Evolutionary conservation across 2,888 invertebrate genomes (phyloP), one percentile per base, ranked within the genome.

Genomic region (Punctoribates punctum): DNA sequence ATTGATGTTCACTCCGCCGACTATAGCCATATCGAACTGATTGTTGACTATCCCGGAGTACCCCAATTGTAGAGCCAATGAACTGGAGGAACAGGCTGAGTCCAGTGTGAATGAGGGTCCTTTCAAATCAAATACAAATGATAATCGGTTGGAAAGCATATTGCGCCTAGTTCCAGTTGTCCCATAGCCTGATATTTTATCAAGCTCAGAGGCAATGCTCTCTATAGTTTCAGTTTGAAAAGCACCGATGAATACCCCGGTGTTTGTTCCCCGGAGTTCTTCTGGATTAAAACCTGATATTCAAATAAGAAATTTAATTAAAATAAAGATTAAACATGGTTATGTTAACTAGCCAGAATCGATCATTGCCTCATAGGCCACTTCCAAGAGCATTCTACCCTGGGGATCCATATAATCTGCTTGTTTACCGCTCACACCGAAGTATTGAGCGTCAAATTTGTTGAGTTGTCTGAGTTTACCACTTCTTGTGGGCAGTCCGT

Each of bases 11-110:
- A 89, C 89, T 75, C 97, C 98, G 72, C 92, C 96, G 17, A 99
- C 95, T 78, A 99, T 87, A 29, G 98, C 98, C 9, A 94, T 89
- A 83, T 98, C 96, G 85, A 96, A 96, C 83, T 92, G 91, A n/a
- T 95, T 96, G 65, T 88, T 85, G 80, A 90, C 88, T 82, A 96
- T 93, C 48, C 94, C 91, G 5, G 86, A 84, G 76, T 90, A 87
- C 4, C 94, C 94, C 73, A 94, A 92, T 82, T 96, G 90, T 83
- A 98, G 86, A 23, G 95, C 97, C 83, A 92, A 89, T 83, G 96
- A 86, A 79, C 95, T 93, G 81, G 96, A 96, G 0, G 97, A 96
- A 85, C 98, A 99, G 8, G 97, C 98, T 1, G 98, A 97, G 85
- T 99, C 98, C 67, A 98, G 86, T 46, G 95, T 91, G 85, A 91